Evolutionary conservation across 2,888 invertebrate species (phyloP), one percentile per base, ranked within the genome.

Genomic region (Antheraea assamensis): DNA sequence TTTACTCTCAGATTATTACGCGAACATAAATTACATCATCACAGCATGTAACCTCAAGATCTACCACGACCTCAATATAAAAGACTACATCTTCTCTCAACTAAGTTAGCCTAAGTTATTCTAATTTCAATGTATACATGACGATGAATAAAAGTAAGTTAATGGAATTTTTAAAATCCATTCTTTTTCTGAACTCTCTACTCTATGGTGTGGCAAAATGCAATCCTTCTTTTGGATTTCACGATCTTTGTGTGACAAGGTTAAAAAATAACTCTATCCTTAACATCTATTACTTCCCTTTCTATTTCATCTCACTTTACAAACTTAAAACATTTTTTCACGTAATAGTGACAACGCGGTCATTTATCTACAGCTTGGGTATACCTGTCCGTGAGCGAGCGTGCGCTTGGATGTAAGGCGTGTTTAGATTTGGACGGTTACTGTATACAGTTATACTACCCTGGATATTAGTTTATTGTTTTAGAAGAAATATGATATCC

Each of bases 251-350:
- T 42, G 42, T 10, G 42, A 42, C 10, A 42, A 7, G 52, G 3
- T 52, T 52, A 21, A 58, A 58, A n/a, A 24, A 7, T 55, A 24
- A 21, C n/a, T n/a, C 21, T 58, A n/a, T 24, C n/a, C 21, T 58
- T 58, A 58, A 58, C n/a, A 58, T 58, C n/a, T 24, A 21, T 27
- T 27, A 61, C 17, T n/a, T 58, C 64, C 31, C 19, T 31, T 64
- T 64, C 30, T 10, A 30, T 64, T 30, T 30, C 19, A 17, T 15
- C 64, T 66, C 31, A 52, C 19, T 52, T 52, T 52, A 30, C 30
- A 66, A 68, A 66, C 31, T 66, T 66, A 35, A 35, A 66, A 13
- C 21, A 31, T 66, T 66, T 68, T 68, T 68, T 13, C 35, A 27
- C 61, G 31, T 35, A 35, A 68, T 35, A 31, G n/a, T 35, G 68